These are phyloP conservation scores for Forficula auricularia DNA, from an alignment of 1,140 invertebrate species.

Conservation along the genomic window DNA sequence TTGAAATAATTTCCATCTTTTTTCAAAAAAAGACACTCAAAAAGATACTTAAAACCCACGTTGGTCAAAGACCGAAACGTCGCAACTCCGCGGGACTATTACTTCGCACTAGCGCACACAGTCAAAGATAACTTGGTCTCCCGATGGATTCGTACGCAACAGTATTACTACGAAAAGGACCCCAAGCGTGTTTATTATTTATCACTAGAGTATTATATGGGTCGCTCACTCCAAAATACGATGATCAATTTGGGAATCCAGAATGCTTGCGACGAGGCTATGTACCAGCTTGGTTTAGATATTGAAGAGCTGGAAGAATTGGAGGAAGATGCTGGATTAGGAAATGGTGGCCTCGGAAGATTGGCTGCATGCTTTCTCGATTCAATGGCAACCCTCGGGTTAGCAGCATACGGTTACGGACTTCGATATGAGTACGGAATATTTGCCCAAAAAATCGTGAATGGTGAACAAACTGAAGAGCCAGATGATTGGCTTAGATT, in stretches of 20 bases:
- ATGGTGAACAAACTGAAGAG: conserved; percentile 87
- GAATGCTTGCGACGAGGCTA: conserved; percentile 88
- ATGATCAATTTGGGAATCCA: conserved; percentile 99
- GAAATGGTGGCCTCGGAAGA: conserved; percentile 93
- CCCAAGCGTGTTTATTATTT: conserved; percentile 99
- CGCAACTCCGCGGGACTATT: conserved; percentile 90
- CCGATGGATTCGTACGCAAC: conserved; percentile 97
- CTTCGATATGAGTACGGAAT: conserved; percentile 94
- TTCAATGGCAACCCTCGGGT: conserved; percentile 95
- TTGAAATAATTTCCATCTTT: too few relatives aligned
- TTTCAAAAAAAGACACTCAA: too few relatives aligned
- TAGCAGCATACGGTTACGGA: conserved; percentile 97
- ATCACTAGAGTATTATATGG: conserved; percentile 99
- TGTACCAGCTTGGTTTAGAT: conserved; percentile 94
- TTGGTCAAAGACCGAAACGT: conserved; percentile 98
- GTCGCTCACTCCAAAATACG: conserved; percentile 88
- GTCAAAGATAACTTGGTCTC: conserved; percentile 95
- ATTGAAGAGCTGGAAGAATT: conserved; percentile 96
- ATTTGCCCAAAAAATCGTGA: conserved; percentile 88
- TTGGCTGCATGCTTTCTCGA: conserved; percentile 96
- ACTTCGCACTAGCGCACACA: conserved; percentile 90
- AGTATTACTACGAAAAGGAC: conserved; percentile 97
- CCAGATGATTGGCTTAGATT: conserved; percentile 94
- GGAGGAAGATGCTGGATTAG: conserved; percentile 97
- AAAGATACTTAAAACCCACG: too few relatives aligned